Base-by-base conservation (phyloP, 2,113 vertebrate genomes). In the Plectropomus leopardus region DNA sequence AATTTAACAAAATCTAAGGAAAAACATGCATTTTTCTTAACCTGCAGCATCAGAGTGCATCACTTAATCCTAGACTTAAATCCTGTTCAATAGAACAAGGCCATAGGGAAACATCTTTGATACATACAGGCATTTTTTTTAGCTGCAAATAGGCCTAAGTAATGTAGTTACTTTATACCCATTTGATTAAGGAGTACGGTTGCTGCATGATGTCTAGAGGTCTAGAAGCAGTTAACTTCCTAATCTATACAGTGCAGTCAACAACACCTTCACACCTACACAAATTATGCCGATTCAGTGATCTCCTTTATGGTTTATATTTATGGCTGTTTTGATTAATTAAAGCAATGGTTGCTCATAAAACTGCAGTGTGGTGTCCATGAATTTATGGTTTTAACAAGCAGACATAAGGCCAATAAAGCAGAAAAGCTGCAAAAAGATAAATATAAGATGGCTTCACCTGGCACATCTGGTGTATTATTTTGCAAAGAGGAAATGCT, bases 291-390 rank as follows among this genome's bases (percentile, higher is more conserved):
- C 73, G 79, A 77, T 45, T 58, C 66, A 61, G 28, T 42, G 28
- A 59, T 36, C 23, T 6, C 26, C 6, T 55, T 64, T 78, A 67
- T 66, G 34, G 67, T 47, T 59, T 11, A 13, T 51, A 30, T 74
- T 82, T 59, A 73, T 57, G 57, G 61, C 44, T 69, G 42, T 19
- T 86, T 55, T 64, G n/a, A 70, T 70, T 70, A 57, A 78, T 86
- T 74, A 74, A 59, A 73, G 57, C 26, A 57, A 24, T 1, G 23
- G 28, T 57, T 63, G 30, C 44, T 77, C 55, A 45, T 77, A 81
- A n/a, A 85, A 73, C 42, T 65, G 26, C 65, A 71, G 32, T 1
- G 0, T 14, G 11, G 24, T 44, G 50, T 78, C 48, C n/a, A 34
- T 73, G 0, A 30, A 23, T 78, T 53, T 54, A 65, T 54, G 23